Evolutionary conservation across 1,140 invertebrate species (phyloP), one percentile per base, ranked within the genome.

Genomic region (Microplitis mediator): DNA sequence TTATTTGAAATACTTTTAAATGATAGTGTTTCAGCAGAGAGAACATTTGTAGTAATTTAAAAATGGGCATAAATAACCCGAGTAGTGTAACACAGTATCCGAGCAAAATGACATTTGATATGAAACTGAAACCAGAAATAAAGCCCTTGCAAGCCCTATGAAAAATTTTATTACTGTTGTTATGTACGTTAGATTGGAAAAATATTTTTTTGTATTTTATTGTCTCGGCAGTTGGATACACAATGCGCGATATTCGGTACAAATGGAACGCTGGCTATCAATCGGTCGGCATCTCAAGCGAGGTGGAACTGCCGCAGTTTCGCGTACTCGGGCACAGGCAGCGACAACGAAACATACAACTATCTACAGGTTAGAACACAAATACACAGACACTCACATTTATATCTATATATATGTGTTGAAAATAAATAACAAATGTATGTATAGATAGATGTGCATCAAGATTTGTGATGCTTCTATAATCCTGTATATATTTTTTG

Each of bases 241-340:
- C 95, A 90, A 97, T 96, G 93, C 93, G 93, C 90, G 96, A 98
- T 92, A 98, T 98, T 90, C 92, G 93, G 88, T 98, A 98, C 91
- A 95, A 94, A 90, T 98, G 96, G 96, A 92, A 93, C 89, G 91
- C 93, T 88, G 94, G 94, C 86, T 89, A 91, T 87, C 91, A 92
- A 86, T 96, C 95, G 88, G 94, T 97, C 88, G 94, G 94, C 87
- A 95, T 97, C 90, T 93, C 93, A 90, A 92, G 91, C 88, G 94
- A 96, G 88, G 94, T 97, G 88, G 93, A 95, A 90, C 91, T 97
- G 82, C 95, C 95, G 81, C 96, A 98, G 90, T 98, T 98, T 90
- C 93, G 95, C 87, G 95, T 98, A 84, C 92, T 96, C 88, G 95
- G 95, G 85, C 94, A 96, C 89, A 93, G 93, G 86, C 95, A 97